Evolutionary conservation across 1,140 invertebrate species (phyloP), one percentile per base, ranked within the genome.

Genomic region (Hylyphantes graminicola): DNA sequence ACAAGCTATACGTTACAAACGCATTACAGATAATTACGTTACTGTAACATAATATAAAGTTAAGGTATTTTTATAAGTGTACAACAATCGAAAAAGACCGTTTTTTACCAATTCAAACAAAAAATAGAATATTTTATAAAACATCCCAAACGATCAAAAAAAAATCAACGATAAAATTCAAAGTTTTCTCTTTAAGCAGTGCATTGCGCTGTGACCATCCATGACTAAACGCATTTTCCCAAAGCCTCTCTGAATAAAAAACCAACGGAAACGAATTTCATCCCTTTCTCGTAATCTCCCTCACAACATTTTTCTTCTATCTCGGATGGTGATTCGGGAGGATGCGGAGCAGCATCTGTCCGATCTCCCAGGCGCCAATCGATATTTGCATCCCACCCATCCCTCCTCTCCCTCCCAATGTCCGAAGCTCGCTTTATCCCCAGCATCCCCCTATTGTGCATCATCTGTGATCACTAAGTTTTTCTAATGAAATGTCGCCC

Each of bases 341-440:
- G 48, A 21, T 48, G 51, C 35, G 72, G 13, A 51, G 72, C 19
- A 55, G 53, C 72, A 74, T 55, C 72, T 74, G 72, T 74, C 54
- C 55, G 12, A 57, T 57, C 72, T 74, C 72, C 55, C 72, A 74
- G 72, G 72, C 72, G 21, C 72, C 72, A 74, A 74, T 74, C 72
- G 55, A 74, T 74, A 74, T 74, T 74, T 74, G 72, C 68, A 72
- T 72, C 68, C 68, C 11, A 35, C 35, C 68, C 68, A 50, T 13
- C 17, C 55, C 48, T 74, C 35, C 35, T n/a, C 35, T 35, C 35
- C 35, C 1, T 35, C 35, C 35, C 72, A 59, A 74, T 74, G 72
- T 74, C 72, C 55, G 72, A 72, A 72, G 51, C 35, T 13, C 10
- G 72, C 72, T 21, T 59, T 55, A 59, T 55, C 59, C 17, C 59